Conservation (phyloP, 2,113 vertebrate genomes). For the Myrmophylax atrothorax region DNA sequence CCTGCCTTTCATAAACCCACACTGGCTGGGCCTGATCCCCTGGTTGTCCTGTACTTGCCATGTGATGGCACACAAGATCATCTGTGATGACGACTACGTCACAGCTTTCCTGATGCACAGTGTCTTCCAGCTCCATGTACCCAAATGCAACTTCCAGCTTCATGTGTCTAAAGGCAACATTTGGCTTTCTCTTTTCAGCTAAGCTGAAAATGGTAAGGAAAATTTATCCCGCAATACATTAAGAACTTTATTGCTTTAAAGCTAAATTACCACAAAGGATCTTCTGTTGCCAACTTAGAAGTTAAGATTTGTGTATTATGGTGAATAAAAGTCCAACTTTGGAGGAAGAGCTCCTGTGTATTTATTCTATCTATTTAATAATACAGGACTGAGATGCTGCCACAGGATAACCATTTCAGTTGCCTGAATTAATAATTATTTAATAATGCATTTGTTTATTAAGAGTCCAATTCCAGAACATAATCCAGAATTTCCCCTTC, state of each 20-base stretch:
- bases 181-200: neutral
- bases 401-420: neutral
- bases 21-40: neutral
- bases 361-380: neutral
- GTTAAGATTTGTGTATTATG: neutral
- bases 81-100: neutral
- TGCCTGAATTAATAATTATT: neutral
- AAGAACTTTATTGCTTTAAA: slow-evolving; percentile 18
- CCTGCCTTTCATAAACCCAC: neutral
- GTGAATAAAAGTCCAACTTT: neutral
- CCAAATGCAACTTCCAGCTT: neutral
- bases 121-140: neutral
- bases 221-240: neutral
- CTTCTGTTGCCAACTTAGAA: neutral
- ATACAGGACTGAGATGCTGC: neutral
- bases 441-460: neutral
- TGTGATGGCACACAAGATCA: neutral
- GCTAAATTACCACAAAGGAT: neutral
- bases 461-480: neutral
- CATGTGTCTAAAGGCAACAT: neutral
- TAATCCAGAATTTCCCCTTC: neutral
- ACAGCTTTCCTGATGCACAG: neutral
- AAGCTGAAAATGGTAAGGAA: neutral
- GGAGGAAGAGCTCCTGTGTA: neutral
- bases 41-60: neutral